Percentiles rank a stretch among this genome's conserved stretches.
Conservation (phyloP, 1,140 invertebrate genomes). For the Polypedilum pembai region DNA sequence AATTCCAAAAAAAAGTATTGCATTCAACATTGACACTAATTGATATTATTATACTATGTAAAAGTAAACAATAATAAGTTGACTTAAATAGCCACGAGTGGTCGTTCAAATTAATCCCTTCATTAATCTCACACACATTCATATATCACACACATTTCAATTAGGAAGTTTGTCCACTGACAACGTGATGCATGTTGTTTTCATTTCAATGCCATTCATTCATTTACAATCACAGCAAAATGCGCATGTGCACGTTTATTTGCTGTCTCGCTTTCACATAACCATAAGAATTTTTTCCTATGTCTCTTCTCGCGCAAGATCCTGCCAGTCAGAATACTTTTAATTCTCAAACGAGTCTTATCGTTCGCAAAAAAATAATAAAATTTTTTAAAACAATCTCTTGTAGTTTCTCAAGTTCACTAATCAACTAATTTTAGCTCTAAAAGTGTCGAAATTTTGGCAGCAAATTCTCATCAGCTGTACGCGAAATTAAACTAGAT, state of each 20-base stretch:
- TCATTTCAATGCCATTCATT: slow-evolving; percentile 18
- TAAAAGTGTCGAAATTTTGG: not conserved
- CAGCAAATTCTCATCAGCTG: not conserved
- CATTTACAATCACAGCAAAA: not conserved
- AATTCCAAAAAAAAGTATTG: no score
- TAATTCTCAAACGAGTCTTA: slow-evolving; percentile 12
- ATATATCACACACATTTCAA: slow-evolving; percentile 9
- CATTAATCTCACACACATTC: not conserved
- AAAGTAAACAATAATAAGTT: no score
- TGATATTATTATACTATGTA: no score
- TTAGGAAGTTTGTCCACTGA: slow-evolving; percentile 8
- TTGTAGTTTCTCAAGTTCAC: slow-evolving; percentile 12
- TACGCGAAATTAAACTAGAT: not conserved
- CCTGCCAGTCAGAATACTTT: slow-evolving; percentile 7
- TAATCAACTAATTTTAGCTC: not conserved
- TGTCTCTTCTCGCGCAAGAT: not conserved
- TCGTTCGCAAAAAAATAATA: not conserved
- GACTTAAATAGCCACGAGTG: no score
- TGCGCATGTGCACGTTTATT: not conserved
- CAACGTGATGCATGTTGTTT: slow-evolving; percentile 8
- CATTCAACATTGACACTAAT: no score
- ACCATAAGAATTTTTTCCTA: not conserved
- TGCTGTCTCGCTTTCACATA: not conserved
- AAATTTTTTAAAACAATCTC: slow-evolving; percentile 9
- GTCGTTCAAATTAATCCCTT: not conserved